Conservation (phyloP, 2,888 invertebrate genomes). For the Gastrophysa polygoni region DNA sequence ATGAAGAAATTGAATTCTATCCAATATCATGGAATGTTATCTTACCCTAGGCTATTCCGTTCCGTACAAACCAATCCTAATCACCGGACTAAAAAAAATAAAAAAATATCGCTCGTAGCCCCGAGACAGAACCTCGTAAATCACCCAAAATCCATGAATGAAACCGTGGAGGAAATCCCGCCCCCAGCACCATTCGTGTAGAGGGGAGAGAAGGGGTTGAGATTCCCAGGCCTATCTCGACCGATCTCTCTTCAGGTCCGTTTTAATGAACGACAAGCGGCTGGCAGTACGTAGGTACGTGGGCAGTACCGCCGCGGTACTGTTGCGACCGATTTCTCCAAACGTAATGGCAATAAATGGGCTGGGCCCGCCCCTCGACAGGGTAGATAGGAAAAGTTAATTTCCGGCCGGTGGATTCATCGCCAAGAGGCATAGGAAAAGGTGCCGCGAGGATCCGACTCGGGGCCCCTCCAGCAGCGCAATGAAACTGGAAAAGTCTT, state of each 20-base stretch:
- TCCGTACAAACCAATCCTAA: no score
- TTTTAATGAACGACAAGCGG: slow-evolving; percentile 15
- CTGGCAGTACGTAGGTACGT: slow-evolving; percentile 17
- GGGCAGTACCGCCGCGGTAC: slow-evolving; percentile 27
- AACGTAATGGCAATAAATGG: slow-evolving; percentile 41
- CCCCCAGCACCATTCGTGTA: neutral
- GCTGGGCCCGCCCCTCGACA: slow-evolving; percentile 37
- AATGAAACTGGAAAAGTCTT: no score
- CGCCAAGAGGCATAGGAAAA: slow-evolving; percentile 18
- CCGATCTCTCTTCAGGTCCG: slow-evolving; percentile 7
- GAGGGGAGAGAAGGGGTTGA: slow-evolving; percentile 14
- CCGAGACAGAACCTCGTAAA: neutral
- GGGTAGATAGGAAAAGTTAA: slow-evolving; percentile 49
- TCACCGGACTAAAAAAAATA: no score
- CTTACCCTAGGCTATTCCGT: no score
- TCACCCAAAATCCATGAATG: slow-evolving; percentile 10
- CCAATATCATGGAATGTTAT: no score
- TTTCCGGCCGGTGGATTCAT: slow-evolving; percentile 44
- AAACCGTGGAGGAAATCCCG: neutral
- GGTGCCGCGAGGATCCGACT: neutral
- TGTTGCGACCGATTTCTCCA: slow-evolving; percentile 26
- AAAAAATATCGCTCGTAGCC: neutral
- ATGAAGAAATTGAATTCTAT: no score
- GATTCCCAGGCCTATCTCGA: slow-evolving; percentile 18
- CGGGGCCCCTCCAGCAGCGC: neutral